These are phyloP conservation scores for Latrodectus hesperus DNA, from an alignment of 2,888 invertebrate genomes.

Conservation along the genomic window DNA sequence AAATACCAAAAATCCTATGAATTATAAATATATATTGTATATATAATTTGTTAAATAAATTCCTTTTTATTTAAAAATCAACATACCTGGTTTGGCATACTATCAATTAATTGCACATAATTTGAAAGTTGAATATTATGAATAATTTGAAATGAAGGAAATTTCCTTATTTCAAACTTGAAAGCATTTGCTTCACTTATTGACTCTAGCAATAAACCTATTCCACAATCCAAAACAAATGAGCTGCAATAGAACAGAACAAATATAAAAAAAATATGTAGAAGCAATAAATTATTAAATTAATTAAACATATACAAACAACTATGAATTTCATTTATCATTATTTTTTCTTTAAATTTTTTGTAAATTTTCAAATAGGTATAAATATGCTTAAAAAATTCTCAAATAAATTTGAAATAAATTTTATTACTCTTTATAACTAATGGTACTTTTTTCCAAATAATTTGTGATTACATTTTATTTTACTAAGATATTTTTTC, in stretches of 20 bases:
- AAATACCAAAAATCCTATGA: constrained; percentile 33
- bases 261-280: background rate
- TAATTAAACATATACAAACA: no score
- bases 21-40: background rate
- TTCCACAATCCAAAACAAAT: constrained; percentile 3
- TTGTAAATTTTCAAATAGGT: no score
- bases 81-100: constrained; percentile 47
- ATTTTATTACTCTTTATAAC: no score
- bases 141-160: constrained; percentile 47
- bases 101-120: constrained; percentile 16
- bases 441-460: no score
- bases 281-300: no score
- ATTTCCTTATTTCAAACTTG: constrained; percentile 39
- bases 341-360: no score
- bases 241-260: background rate
- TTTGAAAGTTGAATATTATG: constrained; percentile 16
- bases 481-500: no score
- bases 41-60: background rate
- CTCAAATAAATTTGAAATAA: no score
- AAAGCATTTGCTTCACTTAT: background rate
- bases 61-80: background rate
- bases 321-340: no score
- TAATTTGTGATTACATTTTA: no score
- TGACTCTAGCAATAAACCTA: constrained; percentile 24
- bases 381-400: no score